phyloP scores from a whole-genome alignment of 2,797 vertebrate species.

The Kryptopterus vitreolus region DNA sequence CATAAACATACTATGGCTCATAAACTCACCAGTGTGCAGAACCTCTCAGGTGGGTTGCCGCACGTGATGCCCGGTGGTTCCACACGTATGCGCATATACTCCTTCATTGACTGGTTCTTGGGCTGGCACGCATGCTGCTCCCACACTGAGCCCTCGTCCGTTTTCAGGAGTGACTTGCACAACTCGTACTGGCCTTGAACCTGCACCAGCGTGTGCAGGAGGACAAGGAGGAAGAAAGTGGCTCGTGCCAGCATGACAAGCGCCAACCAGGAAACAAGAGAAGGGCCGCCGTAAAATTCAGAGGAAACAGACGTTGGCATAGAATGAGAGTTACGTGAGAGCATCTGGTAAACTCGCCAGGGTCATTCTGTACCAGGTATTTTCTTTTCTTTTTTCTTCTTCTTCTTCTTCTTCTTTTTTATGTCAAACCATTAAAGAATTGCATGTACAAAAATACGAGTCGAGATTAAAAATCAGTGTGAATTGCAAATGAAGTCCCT shows the following conservation, averaged over 20 bases:
- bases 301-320: conserved; percentile 73
- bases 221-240: conserved; percentile 69
- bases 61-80: conserved; percentile 93
- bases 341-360: conserved; percentile 49
- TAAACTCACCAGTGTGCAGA: conserved; percentile 98
- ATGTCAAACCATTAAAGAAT: not conserved
- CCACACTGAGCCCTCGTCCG: conserved; percentile 93
- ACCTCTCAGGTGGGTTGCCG: conserved; percentile 91
- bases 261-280: conserved; percentile 59
- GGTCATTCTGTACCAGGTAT: conserved; percentile 24
- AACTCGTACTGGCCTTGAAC: conserved; percentile 89
- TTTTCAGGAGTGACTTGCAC: conserved; percentile 97
- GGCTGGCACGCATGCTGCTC: conserved; percentile 97
- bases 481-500: conserved; percentile 10
- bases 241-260: conserved; percentile 85
- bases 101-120: conserved; percentile 86
- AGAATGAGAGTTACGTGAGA: conserved; percentile 70
- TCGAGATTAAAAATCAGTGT: conserved; percentile 17
- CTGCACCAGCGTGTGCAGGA: conserved; percentile 81
- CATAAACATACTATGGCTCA: not conserved
- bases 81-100: conserved; percentile 88
- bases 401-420: not conserved
- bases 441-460: not conserved
- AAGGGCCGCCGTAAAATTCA: conserved; percentile 37
- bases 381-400: not conserved